Conservation (phyloP, 2,113 vertebrate genomes). For the Echinops telfairi region DNA sequence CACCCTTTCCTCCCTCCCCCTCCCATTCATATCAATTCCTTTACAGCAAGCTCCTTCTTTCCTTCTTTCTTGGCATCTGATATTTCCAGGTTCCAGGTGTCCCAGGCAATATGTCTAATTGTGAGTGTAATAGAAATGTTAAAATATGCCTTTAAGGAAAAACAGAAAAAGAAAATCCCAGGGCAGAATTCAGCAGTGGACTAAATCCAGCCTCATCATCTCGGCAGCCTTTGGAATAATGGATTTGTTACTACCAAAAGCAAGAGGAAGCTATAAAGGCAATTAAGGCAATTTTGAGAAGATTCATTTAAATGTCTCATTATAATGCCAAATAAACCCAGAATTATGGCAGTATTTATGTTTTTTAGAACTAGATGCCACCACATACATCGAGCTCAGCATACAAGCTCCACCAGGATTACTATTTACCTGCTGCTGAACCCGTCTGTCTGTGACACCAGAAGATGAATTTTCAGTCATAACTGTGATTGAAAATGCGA, state of each 20-base stretch:
- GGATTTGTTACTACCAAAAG: constrained; percentile 36
- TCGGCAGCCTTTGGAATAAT: constrained; percentile 1
- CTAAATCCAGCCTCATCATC: background rate
- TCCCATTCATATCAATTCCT: background rate
- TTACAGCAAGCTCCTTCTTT: background rate
- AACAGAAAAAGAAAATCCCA: constrained; percentile 29
- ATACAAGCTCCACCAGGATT: background rate
- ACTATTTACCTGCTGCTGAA: constrained; percentile 26
- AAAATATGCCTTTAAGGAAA: constrained; percentile 43
- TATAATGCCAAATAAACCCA: constrained; percentile 43
- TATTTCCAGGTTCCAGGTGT: constrained; percentile 27
- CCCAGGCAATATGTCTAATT: background rate
- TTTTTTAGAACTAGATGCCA: constrained; percentile 39
- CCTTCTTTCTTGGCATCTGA: background rate
- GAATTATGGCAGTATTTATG: background rate
- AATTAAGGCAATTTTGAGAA: constrained; percentile 39
- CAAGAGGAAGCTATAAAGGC: background rate
- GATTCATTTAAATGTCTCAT: constrained; percentile 37
- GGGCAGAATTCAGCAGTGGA: constrained; percentile 12
- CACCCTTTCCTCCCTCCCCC: too few relatives aligned
- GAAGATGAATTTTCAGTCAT: constrained; percentile 17
- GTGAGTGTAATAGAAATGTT: constrained; percentile 67
- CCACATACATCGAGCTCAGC: background rate
- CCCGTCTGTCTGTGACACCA: background rate
- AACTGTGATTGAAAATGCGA: constrained; percentile 28